Evolutionary conservation across 2,888 invertebrate genomes (phyloP), one percentile per base, ranked within the genome.

Genomic region (Ectropis crepuscularia): DNA sequence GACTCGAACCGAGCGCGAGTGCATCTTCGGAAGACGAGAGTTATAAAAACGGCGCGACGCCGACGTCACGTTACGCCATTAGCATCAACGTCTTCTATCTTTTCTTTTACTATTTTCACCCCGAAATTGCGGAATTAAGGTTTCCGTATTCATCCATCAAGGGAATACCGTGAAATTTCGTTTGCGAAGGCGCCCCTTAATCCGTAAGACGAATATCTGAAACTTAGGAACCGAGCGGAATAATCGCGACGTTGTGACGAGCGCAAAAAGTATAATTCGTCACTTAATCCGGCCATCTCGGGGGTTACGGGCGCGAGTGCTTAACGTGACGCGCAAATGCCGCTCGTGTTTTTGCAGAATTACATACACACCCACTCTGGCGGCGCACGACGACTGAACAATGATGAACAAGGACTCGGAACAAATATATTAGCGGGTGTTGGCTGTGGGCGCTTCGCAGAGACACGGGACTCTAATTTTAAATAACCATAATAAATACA

Each of bases 171-270:
- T 86, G 85, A 90, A 89, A 89, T 88, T 87, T 87, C 85, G 85
- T 84, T 86, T 83, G 78, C 78, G 83, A 83, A 85, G 83, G 82
- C 88, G 80, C 82, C 85, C 85, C 87, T 81, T 91, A 90, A 91
- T 89, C 91, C 90, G 81, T 77, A 89, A 89, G 88, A 90, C 88
- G 90, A 89, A 91, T 91, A 89, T 89, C 91, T 87, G 85, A 87
- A 90, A 90, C 87, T 89, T 88, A 88, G 83, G 87, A 85, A 70
- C 84, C 82, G 75, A 84, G 87, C 84, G 84, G 84, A 86, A 88
- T 88, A 89, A 90, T 87, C 89, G 88, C 82, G 78, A 81, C 83
- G 82, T 85, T 87, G 86, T 85, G 88, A 87, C 86, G 85, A 85
- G 79, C 78, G 80, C 72, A 88, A 90, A 88, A 85, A 83, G 85